These are phyloP conservation scores for Trematomus bernacchii DNA, from an alignment of 2,797 vertebrate species.

Conservation along the genomic window DNA sequence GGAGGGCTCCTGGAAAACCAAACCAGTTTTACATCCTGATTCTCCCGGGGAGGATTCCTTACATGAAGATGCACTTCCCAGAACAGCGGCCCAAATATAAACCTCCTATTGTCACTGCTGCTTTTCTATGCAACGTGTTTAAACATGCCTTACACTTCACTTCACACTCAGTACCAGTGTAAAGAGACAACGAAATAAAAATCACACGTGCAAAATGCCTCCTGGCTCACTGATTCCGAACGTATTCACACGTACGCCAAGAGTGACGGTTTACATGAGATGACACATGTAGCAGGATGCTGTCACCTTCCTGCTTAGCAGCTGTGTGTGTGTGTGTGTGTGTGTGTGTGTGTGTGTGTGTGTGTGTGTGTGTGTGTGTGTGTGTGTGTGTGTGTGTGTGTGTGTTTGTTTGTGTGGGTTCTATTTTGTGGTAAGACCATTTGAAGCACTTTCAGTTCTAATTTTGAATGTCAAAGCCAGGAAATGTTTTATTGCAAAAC, in stretches of 20 bases:
- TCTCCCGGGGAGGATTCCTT: slow-evolving; percentile 7
- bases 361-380: background rate
- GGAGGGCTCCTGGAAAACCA: slow-evolving; percentile 55
- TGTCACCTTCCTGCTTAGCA: slow-evolving; percentile 42
- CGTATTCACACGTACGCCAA: background rate
- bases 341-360: background rate
- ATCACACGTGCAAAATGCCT: slow-evolving; percentile 25
- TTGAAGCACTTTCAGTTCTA: background rate
- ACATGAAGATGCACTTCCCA: slow-evolving; percentile 43
- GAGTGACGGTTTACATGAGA: background rate
- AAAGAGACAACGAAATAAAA: background rate
- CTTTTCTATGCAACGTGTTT: slow-evolving; percentile 49
- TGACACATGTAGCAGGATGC: slow-evolving; percentile 20
- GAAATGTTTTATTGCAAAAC: slow-evolving; percentile 4
- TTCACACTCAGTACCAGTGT: background rate
- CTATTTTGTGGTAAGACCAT: background rate
- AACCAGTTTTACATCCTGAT: slow-evolving; percentile 51
- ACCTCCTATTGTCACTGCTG: slow-evolving; percentile 45
- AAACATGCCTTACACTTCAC: slow-evolving; percentile 40
- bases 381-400: background rate
- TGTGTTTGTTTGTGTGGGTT: background rate
- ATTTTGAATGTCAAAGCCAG: background rate
- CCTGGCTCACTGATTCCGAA: background rate
- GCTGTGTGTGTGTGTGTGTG: background rate
- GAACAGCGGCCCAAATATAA: slow-evolving; percentile 40